Conservation (phyloP, 2,888 invertebrate genomes). For the Oligia latruncula region DNA sequence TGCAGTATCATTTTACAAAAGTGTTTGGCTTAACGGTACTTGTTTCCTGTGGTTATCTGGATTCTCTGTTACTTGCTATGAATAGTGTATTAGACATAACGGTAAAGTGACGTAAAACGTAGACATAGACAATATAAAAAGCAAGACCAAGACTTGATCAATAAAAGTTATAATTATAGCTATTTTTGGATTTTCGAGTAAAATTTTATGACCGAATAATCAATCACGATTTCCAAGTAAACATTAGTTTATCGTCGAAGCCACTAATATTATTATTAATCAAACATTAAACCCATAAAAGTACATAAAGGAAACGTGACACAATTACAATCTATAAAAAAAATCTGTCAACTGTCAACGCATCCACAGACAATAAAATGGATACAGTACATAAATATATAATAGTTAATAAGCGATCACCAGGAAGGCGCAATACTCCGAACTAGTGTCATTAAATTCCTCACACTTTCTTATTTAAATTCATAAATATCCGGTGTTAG, state of each 20-base stretch:
- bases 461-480: slow-evolving; percentile 90
- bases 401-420: slow-evolving; percentile 82
- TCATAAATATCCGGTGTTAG: slow-evolving; percentile 90
- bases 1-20: slow-evolving; percentile 68
- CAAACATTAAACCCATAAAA: slow-evolving; percentile 63
- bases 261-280: slow-evolving; percentile 43
- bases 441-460: slow-evolving; percentile 88
- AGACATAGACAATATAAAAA: slow-evolving; percentile 11
- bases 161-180: slow-evolving; percentile 1
- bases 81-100: slow-evolving; percentile 50
- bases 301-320: slow-evolving; percentile 65
- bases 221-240: slow-evolving; percentile 38
- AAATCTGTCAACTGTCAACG: slow-evolving; percentile 72
- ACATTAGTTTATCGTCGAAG: slow-evolving; percentile 27
- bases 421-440: slow-evolving; percentile 79
- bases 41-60: slow-evolving; percentile 60
- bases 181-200: not conserved
- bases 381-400: slow-evolving; percentile 75
- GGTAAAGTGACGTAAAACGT: slow-evolving; percentile 36
- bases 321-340: slow-evolving; percentile 69
- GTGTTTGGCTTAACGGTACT: slow-evolving; percentile 60
- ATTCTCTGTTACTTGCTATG: slow-evolving; percentile 51
- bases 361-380: slow-evolving; percentile 79
- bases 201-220: slow-evolving; percentile 13
- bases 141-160: not conserved